phyloP scores from a whole-genome alignment of 1,140 invertebrate genomes.

The Euwallacea similis region DNA sequence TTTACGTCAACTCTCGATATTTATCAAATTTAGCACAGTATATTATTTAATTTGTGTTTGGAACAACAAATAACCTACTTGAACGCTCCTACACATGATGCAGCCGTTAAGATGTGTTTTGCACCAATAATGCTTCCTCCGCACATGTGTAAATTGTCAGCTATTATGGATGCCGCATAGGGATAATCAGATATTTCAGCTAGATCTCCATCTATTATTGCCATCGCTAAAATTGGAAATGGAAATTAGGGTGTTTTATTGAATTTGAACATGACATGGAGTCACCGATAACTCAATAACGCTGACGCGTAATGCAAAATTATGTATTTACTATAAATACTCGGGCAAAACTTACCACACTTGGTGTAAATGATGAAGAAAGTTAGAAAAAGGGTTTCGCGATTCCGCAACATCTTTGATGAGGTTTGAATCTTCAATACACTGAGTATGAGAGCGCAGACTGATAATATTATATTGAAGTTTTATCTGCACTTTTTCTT shows the following conservation, averaged over 20 bases:
- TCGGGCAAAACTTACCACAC: too few relatives aligned
- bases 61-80: constrained; percentile 4
- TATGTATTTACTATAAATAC: too few relatives aligned
- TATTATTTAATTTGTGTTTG: too few relatives aligned
- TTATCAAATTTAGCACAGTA: neutral
- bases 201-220: constrained; percentile 10
- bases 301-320: too few relatives aligned
- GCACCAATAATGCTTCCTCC: constrained; percentile 14
- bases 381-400: too few relatives aligned
- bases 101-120: constrained; percentile 8
- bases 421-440: too few relatives aligned
- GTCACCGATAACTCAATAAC: too few relatives aligned
- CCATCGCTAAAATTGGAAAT: constrained; percentile 5
- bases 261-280: neutral
- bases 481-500: too few relatives aligned
- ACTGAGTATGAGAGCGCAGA: too few relatives aligned
- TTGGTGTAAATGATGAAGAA: too few relatives aligned
- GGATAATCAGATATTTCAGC: constrained; percentile 22
- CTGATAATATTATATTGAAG: too few relatives aligned
- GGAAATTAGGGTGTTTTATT: neutral
- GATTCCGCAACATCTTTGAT: too few relatives aligned
- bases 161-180: constrained; percentile 12
- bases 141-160: constrained; percentile 5
- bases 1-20: neutral
- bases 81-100: neutral